Percentiles rank a stretch among this genome's conserved stretches.
These are phyloP conservation scores for Spodoptera exigua DNA, from an alignment of 2,888 invertebrate species.

Conservation along the genomic window DNA sequence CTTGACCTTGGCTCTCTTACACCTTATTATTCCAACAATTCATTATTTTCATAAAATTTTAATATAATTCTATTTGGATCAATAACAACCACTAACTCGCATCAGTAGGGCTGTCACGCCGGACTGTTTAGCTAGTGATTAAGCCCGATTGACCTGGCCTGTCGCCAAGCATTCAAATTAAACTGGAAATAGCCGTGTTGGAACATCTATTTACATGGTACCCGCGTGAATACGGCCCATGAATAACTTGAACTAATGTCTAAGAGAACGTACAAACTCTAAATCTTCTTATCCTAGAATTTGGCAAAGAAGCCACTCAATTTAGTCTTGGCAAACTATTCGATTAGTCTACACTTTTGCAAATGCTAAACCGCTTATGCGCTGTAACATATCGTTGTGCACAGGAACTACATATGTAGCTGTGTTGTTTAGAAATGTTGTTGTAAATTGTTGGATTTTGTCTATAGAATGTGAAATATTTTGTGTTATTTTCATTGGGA, in stretches of 20 bases:
- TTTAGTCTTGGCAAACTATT: slow-evolving; percentile 52
- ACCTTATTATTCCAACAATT: no score
- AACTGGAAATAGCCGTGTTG: slow-evolving; percentile 60
- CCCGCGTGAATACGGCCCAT: slow-evolving; percentile 37
- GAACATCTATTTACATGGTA: slow-evolving; percentile 57
- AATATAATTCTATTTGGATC: slow-evolving; percentile 5
- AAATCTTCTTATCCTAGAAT: slow-evolving; percentile 34
- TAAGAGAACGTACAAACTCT: slow-evolving; percentile 31
- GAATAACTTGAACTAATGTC: slow-evolving; percentile 43
- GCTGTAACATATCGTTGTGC: slow-evolving; percentile 14
- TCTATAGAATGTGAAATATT: no score
- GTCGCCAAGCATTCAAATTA: slow-evolving; percentile 72
- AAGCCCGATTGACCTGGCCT: slow-evolving; percentile 61
- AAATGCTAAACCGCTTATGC: slow-evolving; percentile 31
- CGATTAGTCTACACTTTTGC: slow-evolving; percentile 49
- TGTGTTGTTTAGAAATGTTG: not conserved
- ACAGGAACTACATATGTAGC: slow-evolving; percentile 7
- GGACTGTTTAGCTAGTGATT: slow-evolving; percentile 66
- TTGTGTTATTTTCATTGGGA: no score
- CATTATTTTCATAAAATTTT: not conserved
- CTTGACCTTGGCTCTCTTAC: no score
- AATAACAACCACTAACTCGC: slow-evolving; percentile 45
- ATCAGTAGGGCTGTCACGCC: slow-evolving; percentile 54
- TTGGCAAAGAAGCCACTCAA: slow-evolving; percentile 44
- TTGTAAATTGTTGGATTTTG: no score